Conservation (phyloP, 2,113 vertebrate species). For the Bufo bufo region DNA sequence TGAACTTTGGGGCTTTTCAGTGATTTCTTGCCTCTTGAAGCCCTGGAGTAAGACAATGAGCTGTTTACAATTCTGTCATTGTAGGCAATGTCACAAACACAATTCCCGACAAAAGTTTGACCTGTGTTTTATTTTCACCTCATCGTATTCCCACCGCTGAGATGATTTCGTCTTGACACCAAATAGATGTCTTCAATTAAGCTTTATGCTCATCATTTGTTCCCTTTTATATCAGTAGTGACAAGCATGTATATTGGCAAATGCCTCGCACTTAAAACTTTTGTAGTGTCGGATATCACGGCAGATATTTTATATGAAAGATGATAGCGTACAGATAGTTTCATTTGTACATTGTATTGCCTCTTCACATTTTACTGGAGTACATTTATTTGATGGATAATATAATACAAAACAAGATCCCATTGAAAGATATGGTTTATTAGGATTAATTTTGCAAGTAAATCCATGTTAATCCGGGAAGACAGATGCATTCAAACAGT, state of each 20-base stretch:
- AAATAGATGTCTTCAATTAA: conserved; percentile 61
- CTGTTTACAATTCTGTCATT: conserved; percentile 74
- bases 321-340: conserved; percentile 61
- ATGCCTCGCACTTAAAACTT: conserved; percentile 64
- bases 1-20: not conserved
- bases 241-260: conserved; percentile 59
- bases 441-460: conserved; percentile 49
- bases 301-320: conserved; percentile 56
- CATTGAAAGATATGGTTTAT: conserved; percentile 50
- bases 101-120: conserved; percentile 56
- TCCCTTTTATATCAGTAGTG: conserved; percentile 51
- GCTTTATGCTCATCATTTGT: conserved; percentile 17
- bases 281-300: conserved; percentile 53
- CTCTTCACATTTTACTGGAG: conserved; percentile 55
- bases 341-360: conserved; percentile 57
- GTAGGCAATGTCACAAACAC: conserved; percentile 69
- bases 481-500: conserved; percentile 45
- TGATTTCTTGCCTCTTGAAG: not conserved
- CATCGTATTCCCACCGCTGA: conserved; percentile 43
- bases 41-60: conserved; percentile 69
- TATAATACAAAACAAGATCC: conserved; percentile 55
- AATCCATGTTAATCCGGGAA: conserved; percentile 52
- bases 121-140: conserved; percentile 60
- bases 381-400: conserved; percentile 49
- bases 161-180: conserved; percentile 48